Percentiles rank a stretch among this genome's conserved stretches.
Evolutionary conservation across 2,113 vertebrate genomes (phyloP).

Genomic region (Gobiocypris rarus): DNA sequence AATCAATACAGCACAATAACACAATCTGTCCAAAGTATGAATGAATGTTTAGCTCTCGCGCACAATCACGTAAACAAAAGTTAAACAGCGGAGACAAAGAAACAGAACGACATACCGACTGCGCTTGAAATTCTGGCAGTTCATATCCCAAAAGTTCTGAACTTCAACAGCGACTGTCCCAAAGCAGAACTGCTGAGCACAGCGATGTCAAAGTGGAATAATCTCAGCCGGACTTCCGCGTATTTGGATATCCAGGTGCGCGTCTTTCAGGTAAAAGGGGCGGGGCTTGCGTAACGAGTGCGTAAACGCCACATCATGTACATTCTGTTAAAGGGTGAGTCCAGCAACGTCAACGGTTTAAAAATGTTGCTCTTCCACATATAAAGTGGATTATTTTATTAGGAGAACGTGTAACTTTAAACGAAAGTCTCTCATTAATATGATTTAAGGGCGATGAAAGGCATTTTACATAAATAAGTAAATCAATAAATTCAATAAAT

Average conservation of each 20-base stretch:
- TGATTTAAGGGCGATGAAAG: background rate
- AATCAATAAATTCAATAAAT: too few species aligned
- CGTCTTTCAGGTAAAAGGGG: slow-evolving; percentile 71
- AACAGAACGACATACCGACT: background rate
- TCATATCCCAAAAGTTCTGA: background rate
- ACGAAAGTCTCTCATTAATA: background rate
- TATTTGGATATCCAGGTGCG: slow-evolving; percentile 84
- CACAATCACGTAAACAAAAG: background rate
- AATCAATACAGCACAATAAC: background rate
- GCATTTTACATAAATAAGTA: background rate
- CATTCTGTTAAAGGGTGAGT: slow-evolving; percentile 19
- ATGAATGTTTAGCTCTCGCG: background rate
- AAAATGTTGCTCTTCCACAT: background rate
- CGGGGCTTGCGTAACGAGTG: slow-evolving; percentile 67
- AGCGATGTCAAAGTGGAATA: background rate
- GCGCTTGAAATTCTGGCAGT: background rate
- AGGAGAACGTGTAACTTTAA: background rate
- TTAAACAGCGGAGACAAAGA: background rate
- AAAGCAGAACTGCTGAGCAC: background rate
- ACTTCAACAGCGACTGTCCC: background rate
- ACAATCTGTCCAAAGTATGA: background rate
- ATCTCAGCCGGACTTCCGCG: slow-evolving; percentile 73
- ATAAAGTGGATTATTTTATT: background rate
- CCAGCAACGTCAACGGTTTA: background rate
- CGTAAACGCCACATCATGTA: slow-evolving; percentile 56